Base-by-base conservation (phyloP, 2,113 vertebrate species). In the Takifugu bimaculatus region DNA sequence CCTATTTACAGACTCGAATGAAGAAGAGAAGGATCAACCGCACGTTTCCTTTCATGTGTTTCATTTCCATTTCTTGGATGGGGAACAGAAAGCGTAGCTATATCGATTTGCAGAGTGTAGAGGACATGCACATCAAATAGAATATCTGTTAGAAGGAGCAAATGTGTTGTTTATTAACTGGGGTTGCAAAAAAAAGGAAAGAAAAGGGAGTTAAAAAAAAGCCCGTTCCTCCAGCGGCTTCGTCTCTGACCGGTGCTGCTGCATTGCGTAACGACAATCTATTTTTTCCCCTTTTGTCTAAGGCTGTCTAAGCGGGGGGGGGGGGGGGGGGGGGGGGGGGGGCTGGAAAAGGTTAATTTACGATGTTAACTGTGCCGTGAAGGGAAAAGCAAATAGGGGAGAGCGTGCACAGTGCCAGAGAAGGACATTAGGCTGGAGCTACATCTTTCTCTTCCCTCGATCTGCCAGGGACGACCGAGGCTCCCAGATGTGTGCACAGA, bases 51-150 rank as follows among this genome's bases (percentile, higher is more conserved):
- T 83, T 84, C 67, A 75, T 71, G 72, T 84, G 92, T 75, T 76
- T 85, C 70, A 94, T 94, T 93, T 94, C 94, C 94, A 95, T 89
- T 70, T 92, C 91, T 92, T 92, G 88, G 81, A 63, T 89, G 90
- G 87, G 88, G 88, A 93, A 92, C 89, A 87, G 89, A 94, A 94
- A 88, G 90, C 85, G 77, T 88, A 88, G 88, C 91, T 89, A 89
- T 91, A 93, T 82, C 77, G 83, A 75, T 88, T 88, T 84, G 90
- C 70, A 88, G 89, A 90, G 90, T 88, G 91, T 85, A 92, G 83
- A 91, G 89, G 84, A 94, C 94, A 94, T 94, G 94, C 94, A 95
- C 92, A 91, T 92, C 65, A 91, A 92, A 90, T 87, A 91, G 87
- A 89, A 90, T 86, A 91, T 92, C 90, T 93, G 89, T 88, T 91